These are phyloP conservation scores for Trichogramma evanescens DNA, from an alignment of 2,888 invertebrate species.

Conservation along the genomic window DNA sequence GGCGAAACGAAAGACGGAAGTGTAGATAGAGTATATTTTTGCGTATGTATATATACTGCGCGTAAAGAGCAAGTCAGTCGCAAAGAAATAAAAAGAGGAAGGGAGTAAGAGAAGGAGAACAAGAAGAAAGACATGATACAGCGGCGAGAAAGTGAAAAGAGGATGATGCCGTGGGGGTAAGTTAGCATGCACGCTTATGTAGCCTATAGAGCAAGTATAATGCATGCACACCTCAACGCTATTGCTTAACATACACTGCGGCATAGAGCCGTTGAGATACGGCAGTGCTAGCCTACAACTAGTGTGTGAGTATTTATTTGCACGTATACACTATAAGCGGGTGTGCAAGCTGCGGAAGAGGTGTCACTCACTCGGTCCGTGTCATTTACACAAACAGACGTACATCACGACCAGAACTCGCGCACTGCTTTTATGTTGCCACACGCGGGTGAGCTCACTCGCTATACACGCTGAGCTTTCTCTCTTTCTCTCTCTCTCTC, in stretches of 20 bases:
- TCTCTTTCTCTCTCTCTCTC: constrained; percentile 27
- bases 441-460: constrained; percentile 28
- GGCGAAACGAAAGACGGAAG: constrained; percentile 13
- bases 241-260: neutral
- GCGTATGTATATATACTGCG: too few relatives aligned
- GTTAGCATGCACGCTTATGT: constrained; percentile 1
- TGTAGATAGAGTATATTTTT: neutral
- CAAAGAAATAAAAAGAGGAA: neutral
- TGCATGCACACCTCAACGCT: neutral
- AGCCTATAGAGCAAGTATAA: constrained; percentile 4
- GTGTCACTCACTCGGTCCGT: constrained; percentile 44
- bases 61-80: neutral
- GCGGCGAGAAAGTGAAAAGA: neutral
- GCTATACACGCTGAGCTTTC: neutral
- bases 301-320: too few relatives aligned
- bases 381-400: constrained; percentile 48
- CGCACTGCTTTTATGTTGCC: constrained; percentile 18
- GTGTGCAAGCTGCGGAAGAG: constrained; percentile 28
- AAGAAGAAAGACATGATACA: neutral
- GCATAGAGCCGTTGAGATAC: neutral
- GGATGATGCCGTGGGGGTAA: neutral
- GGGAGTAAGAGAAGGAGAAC: constrained; percentile 1
- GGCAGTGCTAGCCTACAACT: neutral
- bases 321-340: too few relatives aligned
- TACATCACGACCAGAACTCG: constrained; percentile 42